Evolutionary conservation across 2,888 invertebrate genomes (phyloP).

Genomic region (Vesta saturnalis): DNA sequence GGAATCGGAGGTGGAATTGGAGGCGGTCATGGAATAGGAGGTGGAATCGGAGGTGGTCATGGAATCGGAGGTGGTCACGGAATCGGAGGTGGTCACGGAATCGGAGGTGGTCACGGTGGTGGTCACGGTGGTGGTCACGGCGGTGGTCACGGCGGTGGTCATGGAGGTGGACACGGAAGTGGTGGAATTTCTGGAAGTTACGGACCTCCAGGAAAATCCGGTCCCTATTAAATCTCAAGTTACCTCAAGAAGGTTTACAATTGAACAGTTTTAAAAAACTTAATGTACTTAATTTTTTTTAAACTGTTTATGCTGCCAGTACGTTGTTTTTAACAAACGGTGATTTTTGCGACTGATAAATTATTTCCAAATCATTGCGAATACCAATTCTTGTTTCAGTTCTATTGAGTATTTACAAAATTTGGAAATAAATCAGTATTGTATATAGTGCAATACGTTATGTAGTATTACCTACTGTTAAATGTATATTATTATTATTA

Average conservation of each 20-base stretch:
- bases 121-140: slow-evolving; percentile 45
- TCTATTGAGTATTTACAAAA: slow-evolving; percentile 4
- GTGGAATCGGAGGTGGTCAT: slow-evolving; percentile 45
- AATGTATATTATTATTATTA: slow-evolving; percentile 41
- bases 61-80: slow-evolving; percentile 53
- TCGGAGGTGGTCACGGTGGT: slow-evolving; percentile 54
- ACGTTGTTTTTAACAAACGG: background rate
- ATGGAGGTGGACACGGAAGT: slow-evolving; percentile 53
- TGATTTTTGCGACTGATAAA: background rate
- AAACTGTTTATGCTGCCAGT: background rate
- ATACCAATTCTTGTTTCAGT: slow-evolving; percentile 6
- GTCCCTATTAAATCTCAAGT: slow-evolving; percentile 56
- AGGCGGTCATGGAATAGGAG: slow-evolving; percentile 48
- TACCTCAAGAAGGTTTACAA: slow-evolving; percentile 15
- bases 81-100: slow-evolving; percentile 62
- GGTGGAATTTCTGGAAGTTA: slow-evolving; percentile 58
- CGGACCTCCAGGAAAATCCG: slow-evolving; percentile 62
- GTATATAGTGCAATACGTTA: slow-evolving; percentile 57
- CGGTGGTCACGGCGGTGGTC: slow-evolving; percentile 60
- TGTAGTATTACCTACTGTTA: slow-evolving; percentile 36
- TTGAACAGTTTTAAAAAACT: background rate
- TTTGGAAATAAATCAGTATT: slow-evolving; percentile 28
- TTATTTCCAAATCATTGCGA: slow-evolving; percentile 14
- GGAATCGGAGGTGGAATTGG: slow-evolving; percentile 58
- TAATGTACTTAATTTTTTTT: background rate